Base-by-base conservation (phyloP, 1,140 invertebrate species). In the Drosophila navojoa region DNA sequence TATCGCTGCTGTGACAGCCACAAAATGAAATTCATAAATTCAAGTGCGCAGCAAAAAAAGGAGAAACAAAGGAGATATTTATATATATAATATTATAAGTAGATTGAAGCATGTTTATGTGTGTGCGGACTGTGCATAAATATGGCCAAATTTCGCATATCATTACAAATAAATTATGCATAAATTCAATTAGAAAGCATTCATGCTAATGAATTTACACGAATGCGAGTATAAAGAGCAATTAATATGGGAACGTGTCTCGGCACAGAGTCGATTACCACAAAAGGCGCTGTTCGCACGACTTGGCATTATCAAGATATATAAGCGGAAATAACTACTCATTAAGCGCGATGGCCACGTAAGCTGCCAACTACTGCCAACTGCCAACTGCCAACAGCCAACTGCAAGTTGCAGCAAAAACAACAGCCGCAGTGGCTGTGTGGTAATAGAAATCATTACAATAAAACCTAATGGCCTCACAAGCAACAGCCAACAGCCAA, bases 391-490 rank as follows among this genome's bases (percentile, higher is more conserved):
- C 47, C 47, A 50, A 50, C 77, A 32, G 50, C 71, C 62, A 87
- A 76, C 76, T 77, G 79, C 79, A 81, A 72, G 71, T 62, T 64
- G 76, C 82, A 71, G 40, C 68, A 71, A 72, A 77, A 45, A 19
- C 69, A 71, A 71, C 25, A 55, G 25, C 38, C 63, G 68, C 27
- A 60, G 44, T 16, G 49, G 38, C 44, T 16, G 47, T 78, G 76
- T 70, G 85, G 85, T 77, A 89, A 89, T 87, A 89, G 84, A 87
- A 87, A 89, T 89, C 84, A 89, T 87, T 84, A 87, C 84, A 87
- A 87, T 87, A 87, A 87, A 87, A 87, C 84, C 52, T 89, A 87
- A 87, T 87, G 84, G 73, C 61, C 64, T 81, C 68, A 72, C 68
- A 87, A 89, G 84, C 82, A 87, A 89, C 81, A 86, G 78, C 79